phyloP scores from a whole-genome alignment of 2,113 vertebrate species.

The Apteryx mantelli region DNA sequence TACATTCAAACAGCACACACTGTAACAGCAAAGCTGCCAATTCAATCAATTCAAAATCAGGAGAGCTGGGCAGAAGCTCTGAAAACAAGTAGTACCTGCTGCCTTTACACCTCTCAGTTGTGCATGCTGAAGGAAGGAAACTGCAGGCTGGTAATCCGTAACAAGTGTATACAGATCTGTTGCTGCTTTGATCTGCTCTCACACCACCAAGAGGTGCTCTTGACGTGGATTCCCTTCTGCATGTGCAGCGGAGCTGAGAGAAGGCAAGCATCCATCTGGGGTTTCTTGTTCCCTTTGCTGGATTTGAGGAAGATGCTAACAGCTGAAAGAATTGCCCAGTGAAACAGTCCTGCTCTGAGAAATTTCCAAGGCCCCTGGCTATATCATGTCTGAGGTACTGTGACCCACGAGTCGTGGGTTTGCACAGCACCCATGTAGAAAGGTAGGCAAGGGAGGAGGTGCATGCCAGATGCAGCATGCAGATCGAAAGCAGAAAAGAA shows the following conservation, averaged over 20 bases:
- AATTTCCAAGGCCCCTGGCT: neutral
- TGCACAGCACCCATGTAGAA: neutral
- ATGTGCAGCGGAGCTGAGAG: neutral
- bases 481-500: neutral
- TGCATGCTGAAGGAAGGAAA: neutral
- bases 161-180: neutral
- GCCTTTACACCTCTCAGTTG: neutral
- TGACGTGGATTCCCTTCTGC: neutral
- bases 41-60: neutral
- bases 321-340: neutral
- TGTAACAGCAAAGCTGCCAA: neutral
- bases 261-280: neutral
- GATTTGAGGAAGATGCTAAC: neutral
- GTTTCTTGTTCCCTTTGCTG: neutral
- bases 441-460: neutral
- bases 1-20: neutral
- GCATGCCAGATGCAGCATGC: neutral
- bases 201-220: slow-evolving; percentile 59
- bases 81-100: neutral
- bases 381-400: neutral
- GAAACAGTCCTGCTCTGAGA: neutral
- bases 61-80: neutral
- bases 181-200: neutral
- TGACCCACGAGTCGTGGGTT: neutral
- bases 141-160: neutral